phyloP scores from a whole-genome alignment of 2,113 vertebrate genomes.

The zebrafish (Danio rerio) region GRCz12tu NC_133184.1:49525001-49525500 shows the following conservation, averaged over 20 bases:
- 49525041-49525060: neutral
- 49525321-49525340: neutral
- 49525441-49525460: neutral
- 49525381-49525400: slow-evolving; percentile 4
- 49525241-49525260: slow-evolving; percentile 25
- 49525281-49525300: slow-evolving; percentile 16
- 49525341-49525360: slow-evolving; percentile 24
- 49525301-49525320: slow-evolving; percentile 12
- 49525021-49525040: neutral
- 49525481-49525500: neutral
- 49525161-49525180: slow-evolving; percentile 33
- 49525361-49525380: slow-evolving; percentile 14
- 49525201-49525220: slow-evolving; percentile 24
- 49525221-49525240: slow-evolving; percentile 38
- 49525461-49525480: neutral
- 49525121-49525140: slow-evolving; percentile 41
- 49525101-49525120: slow-evolving; percentile 6
- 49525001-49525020: neutral
- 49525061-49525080: neutral
- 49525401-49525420: slow-evolving; percentile 14
- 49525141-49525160: slow-evolving; percentile 40
- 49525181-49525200: slow-evolving; percentile 40
- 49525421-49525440: neutral
- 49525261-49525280: neutral
- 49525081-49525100: slow-evolving; percentile 16